Base-by-base conservation (phyloP, 2,797 vertebrate species). In the Cryptoprocta ferox region DNA sequence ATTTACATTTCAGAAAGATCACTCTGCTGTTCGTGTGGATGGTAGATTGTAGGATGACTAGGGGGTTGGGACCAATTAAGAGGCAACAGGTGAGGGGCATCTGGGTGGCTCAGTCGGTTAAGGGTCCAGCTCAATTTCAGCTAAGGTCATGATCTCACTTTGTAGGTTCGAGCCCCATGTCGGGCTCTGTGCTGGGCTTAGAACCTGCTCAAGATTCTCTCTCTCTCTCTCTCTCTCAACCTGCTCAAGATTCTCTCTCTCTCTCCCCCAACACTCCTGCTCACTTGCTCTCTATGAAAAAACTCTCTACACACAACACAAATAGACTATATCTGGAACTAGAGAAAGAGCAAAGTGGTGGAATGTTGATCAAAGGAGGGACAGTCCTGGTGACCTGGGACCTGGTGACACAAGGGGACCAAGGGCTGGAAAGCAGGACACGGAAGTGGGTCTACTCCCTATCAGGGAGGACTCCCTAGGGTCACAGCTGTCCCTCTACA, bases 401-500 rank as follows among this genome's bases (percentile, higher is more conserved):
- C 68, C 15, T 48, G 12, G 48, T 14, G 48, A 56, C 18, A 5
- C 0, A 16, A 37, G 26, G 42, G 30, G 30, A n/a, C 65, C 16
- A 11, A 75, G n/a, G 15, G 35, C 53, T 37, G 28, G 37, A 30
- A 26, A 30, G n/a, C 1, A 0, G 63, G 68, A 32, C 35, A 0
- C 3, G 1, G 42, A 76, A 53, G 26, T 1, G 0, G 53, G 19
- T 80, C 8, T 2, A n/a, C 15, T 68, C 26, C 42, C 7, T 1
- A 3, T 8, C 2, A 73, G 11, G 30, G 37, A 28, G 68, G 5
- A 30, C 65, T 10, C 18, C 6, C 48, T 2, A 15, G 35, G 39
- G 75, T 37, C 59, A 32, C 45, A 73, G 13, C 30, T 1, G 12
- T n/a, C 75, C 26, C 16, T 73, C 19, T 16, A 0, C 11, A 0